Base-by-base conservation (phyloP, 1,140 invertebrate species). In the Drepana arcuata region DNA sequence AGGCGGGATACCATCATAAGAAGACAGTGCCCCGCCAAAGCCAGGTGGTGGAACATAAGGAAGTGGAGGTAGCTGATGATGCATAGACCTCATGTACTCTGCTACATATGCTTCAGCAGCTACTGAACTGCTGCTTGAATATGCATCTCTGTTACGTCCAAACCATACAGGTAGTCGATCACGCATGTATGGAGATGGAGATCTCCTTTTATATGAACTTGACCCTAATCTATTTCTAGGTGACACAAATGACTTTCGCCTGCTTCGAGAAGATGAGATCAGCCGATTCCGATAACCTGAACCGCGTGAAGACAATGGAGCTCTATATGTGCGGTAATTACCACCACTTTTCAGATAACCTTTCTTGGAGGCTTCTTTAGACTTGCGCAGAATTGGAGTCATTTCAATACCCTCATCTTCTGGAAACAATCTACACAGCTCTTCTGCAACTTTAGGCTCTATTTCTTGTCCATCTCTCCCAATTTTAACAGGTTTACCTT, bases 381-480 rank as follows among this genome's bases (percentile, higher is more conserved):
- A 94, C 74, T 95, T 93, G 48, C 92, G 87, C 37, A 97, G 84
- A 48, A 98, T 94, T 23, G 93, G 91, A 15, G 92, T 93, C 84
- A 98, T 89, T 85, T 98, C 95, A 48, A 97, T 93, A 60, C 91
- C 91, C 56, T 96, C 92, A 81, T 99, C 97, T 79, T 95, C 90
- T 2, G 95, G 93, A 83, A 99, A 99, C 24, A 99, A 82, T 51
- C 95, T 89, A 73, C 97, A 99, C 16, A 99, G 84, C 77, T 97
- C 94, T 74, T 96, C 94, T 16, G 94, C 97, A 42, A 98, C 95
- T 66, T 93, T 89, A 7, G 96, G 95, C 68, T 98, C 96, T 45
- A 99, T 95, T 88, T 98, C 96, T 87, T 98, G 97, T 10, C 97
- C 97, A 88, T 99, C 97, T 56, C 97, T 88, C 9, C 96, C 97